Percentiles rank a stretch among this genome's conserved stretches.
Evolutionary conservation across 1,140 invertebrate species (phyloP).

Genomic region (Trichomalopsis sarcophagae): DNA sequence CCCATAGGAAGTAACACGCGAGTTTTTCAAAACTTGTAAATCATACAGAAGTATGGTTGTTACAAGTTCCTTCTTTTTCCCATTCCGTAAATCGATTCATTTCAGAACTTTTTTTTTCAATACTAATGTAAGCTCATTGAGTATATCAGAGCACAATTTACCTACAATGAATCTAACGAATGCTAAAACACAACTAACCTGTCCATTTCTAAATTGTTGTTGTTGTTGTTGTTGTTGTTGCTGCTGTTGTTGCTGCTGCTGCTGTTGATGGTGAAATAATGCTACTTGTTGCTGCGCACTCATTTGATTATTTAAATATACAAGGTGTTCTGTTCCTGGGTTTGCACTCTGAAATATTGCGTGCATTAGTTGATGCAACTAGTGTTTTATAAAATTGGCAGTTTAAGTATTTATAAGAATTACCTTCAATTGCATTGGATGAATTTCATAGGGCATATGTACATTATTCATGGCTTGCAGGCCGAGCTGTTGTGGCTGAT

Average conservation of each 20-base stretch:
- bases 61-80: too few relatives aligned
- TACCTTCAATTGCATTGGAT: constrained; percentile 78
- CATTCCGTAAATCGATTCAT: too few relatives aligned
- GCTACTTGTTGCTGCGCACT: constrained; percentile 78
- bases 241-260: constrained; percentile 79
- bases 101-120: too few relatives aligned
- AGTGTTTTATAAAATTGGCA: background rate
- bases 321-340: constrained; percentile 79
- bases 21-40: background rate
- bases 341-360: constrained; percentile 75
- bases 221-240: constrained; percentile 76
- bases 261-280: constrained; percentile 79
- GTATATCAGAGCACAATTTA: background rate
- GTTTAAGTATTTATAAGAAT: constrained; percentile 46
- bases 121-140: too few relatives aligned
- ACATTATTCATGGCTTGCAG: constrained; percentile 77
- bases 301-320: constrained; percentile 81
- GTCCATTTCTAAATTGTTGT: constrained; percentile 75
- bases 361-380: background rate
- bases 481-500: constrained; percentile 72
- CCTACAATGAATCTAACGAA: background rate
- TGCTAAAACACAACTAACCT: constrained; percentile 61
- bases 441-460: constrained; percentile 76
- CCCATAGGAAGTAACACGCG: background rate
- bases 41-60: too few relatives aligned